Percentiles rank a stretch among this genome's conserved stretches.
Conservation (phyloP, 2,113 vertebrate species). For the Eira barbara region DNA sequence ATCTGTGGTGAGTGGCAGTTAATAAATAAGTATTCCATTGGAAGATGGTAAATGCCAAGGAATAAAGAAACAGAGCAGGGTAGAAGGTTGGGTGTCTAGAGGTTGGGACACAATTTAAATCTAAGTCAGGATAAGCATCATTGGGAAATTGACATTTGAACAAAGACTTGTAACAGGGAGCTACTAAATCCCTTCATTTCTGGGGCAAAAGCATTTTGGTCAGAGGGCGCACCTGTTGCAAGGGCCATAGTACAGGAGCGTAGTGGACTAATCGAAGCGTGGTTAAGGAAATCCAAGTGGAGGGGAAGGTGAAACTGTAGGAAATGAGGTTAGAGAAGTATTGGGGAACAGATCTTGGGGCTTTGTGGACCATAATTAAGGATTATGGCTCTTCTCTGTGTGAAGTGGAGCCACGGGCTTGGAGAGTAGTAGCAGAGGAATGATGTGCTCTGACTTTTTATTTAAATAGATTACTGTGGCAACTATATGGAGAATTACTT, state of each 20-base stretch:
- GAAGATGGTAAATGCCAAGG: background rate
- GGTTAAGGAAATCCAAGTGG: background rate
- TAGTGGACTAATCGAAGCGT: background rate
- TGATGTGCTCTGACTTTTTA: background rate
- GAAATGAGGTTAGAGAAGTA: background rate
- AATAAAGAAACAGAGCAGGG: background rate
- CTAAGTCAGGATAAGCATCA: background rate
- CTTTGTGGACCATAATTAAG: background rate
- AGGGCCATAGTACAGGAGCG: background rate
- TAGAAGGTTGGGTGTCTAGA: background rate
- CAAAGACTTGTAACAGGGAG: background rate
- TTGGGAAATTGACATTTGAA: background rate
- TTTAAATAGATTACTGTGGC: background rate
- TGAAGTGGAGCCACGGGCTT: background rate
- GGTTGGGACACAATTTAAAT: background rate
- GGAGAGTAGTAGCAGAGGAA: background rate
- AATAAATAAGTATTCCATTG: background rate
- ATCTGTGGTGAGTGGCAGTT: background rate
- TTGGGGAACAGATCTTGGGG: background rate
- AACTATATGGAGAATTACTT: background rate
- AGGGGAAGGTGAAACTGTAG: background rate
- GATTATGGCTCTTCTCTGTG: background rate
- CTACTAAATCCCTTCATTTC: background rate
- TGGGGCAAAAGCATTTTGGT: background rate
- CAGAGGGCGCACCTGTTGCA: background rate